These are phyloP conservation scores for Macrotrachela quadricornifera DNA, from an alignment of 1,140 invertebrate species.

Conservation along the genomic window DNA sequence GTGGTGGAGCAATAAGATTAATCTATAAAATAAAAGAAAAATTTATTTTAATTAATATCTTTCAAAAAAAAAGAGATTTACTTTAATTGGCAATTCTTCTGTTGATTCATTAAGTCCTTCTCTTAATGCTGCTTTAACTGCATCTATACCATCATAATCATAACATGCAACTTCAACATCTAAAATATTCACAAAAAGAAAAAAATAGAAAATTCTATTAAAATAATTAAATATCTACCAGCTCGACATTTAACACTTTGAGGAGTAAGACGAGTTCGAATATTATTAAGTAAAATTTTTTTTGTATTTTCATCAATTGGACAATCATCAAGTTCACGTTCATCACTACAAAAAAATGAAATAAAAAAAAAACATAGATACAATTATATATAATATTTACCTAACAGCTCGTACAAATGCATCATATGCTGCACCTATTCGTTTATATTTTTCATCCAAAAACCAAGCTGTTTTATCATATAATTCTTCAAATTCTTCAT, in stretches of 20 bases:
- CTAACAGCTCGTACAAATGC: constrained; percentile 77
- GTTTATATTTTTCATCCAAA: constrained; percentile 93
- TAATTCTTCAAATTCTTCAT: constrained; percentile 76
- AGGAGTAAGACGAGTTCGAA: constrained; percentile 81
- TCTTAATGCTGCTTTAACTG: constrained; percentile 75
- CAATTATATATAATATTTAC: constrained; percentile 67
- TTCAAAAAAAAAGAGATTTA: no score
- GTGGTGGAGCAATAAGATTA: constrained; percentile 88
- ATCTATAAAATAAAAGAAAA: constrained; percentile 33
- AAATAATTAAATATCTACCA: no score
- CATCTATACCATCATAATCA: constrained; percentile 94
- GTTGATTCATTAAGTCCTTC: constrained; percentile 64
- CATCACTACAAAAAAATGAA: no score
- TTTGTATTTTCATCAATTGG: constrained; percentile 75
- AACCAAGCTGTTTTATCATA: constrained; percentile 96
- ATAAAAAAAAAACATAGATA: no score
- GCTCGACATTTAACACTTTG: constrained; percentile 92
- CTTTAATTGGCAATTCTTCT: constrained; percentile 16
- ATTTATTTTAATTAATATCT: constrained; percentile 22
- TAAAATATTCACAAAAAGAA: no score
- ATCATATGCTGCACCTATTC: constrained; percentile 81
- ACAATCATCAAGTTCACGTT: constrained; percentile 58
- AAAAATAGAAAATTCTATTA: no score
- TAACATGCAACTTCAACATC: constrained; percentile 95
- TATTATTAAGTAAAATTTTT: constrained; percentile 73